Base-by-base conservation (phyloP, 2,113 vertebrate species). In the Pelobates fuscus region DNA sequence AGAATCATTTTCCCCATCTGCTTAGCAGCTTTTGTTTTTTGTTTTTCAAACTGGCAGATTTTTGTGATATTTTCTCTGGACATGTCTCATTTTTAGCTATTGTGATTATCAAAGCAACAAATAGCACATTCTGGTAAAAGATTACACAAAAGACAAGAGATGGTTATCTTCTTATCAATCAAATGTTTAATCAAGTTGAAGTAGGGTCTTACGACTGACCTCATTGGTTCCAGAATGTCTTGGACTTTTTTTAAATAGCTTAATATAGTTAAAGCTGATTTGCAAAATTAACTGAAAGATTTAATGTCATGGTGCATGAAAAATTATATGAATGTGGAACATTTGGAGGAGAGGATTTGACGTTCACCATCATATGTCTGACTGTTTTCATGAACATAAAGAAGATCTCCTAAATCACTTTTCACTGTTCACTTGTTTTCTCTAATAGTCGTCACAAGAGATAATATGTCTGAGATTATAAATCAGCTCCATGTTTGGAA, bases 291-390 rank as follows among this genome's bases (percentile, higher is more conserved):
- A 32, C 15, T 11, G 27, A 4, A 21, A 32, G 18, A 17, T n/a
- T n/a, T n/a, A 32, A 62, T 32, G 60, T 32, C 60, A 32, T 62
- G 59, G 37, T 62, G 59, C 62, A 43, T 21, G 71, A 18, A 57
- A 65, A 17, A 55, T 29, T 58, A 32, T 62, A 20, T 17, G 18
- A 20, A 5, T 62, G 60, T 62, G 60, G 60, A 62, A 62, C 26
- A 18, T 32, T 30, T 26, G 32, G 29, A 32, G 29, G 6, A 61
- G 17, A 61, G 8, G 26, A 29, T 37, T 62, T n/a, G 4, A 20
- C 8, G 18, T 62, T 20, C 8, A 20, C 7, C 17, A 32, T 20
- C 29, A 17, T 62, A 20, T 3, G 27, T 32, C 27, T 62, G 17
- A 32, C 29, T 32, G 32, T 37, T 10, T 37, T 37, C 32, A 21